Conservation (phyloP, 2,113 vertebrate species). For the Piprites chloris region DNA sequence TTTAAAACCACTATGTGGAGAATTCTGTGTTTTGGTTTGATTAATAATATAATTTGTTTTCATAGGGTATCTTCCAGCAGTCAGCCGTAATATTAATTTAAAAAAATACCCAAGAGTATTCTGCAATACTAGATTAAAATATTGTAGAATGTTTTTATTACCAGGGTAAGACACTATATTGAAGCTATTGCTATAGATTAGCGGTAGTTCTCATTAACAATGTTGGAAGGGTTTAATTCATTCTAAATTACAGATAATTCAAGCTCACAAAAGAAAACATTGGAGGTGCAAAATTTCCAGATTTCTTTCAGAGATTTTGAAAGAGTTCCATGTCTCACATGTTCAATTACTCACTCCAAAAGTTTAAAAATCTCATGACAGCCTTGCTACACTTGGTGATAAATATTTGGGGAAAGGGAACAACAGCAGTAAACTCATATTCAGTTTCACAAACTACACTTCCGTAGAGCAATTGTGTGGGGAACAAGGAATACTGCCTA, state of each 20-base stretch:
- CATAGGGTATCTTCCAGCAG: not conserved
- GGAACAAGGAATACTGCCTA: not conserved
- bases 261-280: not conserved
- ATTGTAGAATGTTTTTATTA: not conserved
- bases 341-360: not conserved
- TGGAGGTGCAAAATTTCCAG: not conserved
- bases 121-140: not conserved
- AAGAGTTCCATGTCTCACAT: not conserved
- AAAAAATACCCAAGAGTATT: not conserved
- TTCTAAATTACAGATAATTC: not conserved
- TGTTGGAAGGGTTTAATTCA: not conserved
- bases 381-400: not conserved
- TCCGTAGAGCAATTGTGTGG: not conserved
- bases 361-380: not conserved
- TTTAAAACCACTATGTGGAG: not conserved
- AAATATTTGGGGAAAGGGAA: not conserved
- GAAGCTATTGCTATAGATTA: not conserved
- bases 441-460: not conserved
- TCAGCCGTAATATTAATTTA: not conserved
- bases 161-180: not conserved
- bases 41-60: constrained; percentile 39
- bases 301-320: not conserved
- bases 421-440: not conserved
- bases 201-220: not conserved
- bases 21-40: constrained; percentile 3